Evolutionary conservation across 2,797 vertebrate species (phyloP).

Genomic region (Squalus acanthias): DNA sequence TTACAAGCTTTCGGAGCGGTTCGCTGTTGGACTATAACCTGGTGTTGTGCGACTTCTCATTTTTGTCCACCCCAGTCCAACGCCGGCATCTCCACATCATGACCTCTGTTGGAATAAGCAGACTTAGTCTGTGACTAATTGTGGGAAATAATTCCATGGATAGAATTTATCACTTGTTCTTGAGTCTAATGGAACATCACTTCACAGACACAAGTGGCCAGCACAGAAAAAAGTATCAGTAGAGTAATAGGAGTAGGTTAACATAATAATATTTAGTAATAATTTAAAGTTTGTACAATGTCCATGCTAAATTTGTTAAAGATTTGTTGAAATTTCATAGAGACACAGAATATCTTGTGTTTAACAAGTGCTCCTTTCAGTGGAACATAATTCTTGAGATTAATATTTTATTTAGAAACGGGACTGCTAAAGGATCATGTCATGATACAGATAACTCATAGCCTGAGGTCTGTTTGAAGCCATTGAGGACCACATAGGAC

Average conservation of each 20-base stretch:
- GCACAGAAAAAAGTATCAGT: background rate
- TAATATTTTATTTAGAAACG: background rate
- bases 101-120: background rate
- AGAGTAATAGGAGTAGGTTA: background rate
- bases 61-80: no score
- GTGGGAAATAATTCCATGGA: background rate
- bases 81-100: no score
- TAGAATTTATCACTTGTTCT: background rate
- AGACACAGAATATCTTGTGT: background rate
- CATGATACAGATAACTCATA: background rate
- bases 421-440: background rate
- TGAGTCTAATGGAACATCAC: background rate
- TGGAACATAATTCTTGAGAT: background rate
- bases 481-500: background rate
- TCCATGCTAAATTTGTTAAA: background rate
- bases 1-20: no score
- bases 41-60: no score
- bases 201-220: background rate
- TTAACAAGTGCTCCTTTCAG: background rate
- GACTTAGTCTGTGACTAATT: background rate
- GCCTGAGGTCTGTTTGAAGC: background rate
- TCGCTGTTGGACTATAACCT: no score
- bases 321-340: background rate
- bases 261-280: background rate
- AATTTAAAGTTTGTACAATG: background rate